These are phyloP conservation scores for Sebastes jordani DNA, from an alignment of 2,797 vertebrate species.

Conservation along the genomic window DNA sequence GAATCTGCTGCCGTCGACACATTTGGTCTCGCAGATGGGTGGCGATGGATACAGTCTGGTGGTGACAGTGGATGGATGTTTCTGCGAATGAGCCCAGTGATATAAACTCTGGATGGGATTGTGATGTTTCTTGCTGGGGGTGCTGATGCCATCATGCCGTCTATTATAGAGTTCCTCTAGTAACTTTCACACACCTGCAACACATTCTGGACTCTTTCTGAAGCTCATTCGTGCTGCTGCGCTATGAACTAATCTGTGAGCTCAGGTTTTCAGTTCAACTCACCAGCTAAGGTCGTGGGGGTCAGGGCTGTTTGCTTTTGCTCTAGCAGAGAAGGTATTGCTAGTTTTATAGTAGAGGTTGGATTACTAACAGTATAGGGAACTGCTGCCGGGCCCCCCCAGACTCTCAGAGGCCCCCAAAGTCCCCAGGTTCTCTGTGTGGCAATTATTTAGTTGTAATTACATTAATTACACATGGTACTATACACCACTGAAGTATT, in stretches of 20 bases:
- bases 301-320: conserved; percentile 25
- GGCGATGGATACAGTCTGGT: conserved; percentile 40
- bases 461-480: conserved; percentile 7
- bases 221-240: conserved; percentile 3
- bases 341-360: background rate
- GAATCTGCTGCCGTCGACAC: conserved; percentile 69
- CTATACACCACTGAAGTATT: background rate
- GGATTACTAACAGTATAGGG: background rate
- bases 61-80: conserved; percentile 30
- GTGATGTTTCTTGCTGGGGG: conserved; percentile 1
- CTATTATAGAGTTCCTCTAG: conserved; percentile 34
- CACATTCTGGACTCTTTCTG: conserved; percentile 34
- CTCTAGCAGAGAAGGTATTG: conserved; percentile 1
- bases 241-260: conserved; percentile 15
- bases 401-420: background rate
- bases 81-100: conserved; percentile 53
- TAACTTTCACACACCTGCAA: conserved; percentile 57
- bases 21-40: conserved; percentile 50
- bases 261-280: conserved; percentile 17
- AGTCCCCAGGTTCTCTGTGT: background rate
- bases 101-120: conserved; percentile 28
- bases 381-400: background rate
- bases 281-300: conserved; percentile 2
- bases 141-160: background rate
- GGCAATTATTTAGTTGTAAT: conserved; percentile 8